Conservation (phyloP, 2,888 invertebrate species). For the Chrysomela aeneicollis region DNA sequence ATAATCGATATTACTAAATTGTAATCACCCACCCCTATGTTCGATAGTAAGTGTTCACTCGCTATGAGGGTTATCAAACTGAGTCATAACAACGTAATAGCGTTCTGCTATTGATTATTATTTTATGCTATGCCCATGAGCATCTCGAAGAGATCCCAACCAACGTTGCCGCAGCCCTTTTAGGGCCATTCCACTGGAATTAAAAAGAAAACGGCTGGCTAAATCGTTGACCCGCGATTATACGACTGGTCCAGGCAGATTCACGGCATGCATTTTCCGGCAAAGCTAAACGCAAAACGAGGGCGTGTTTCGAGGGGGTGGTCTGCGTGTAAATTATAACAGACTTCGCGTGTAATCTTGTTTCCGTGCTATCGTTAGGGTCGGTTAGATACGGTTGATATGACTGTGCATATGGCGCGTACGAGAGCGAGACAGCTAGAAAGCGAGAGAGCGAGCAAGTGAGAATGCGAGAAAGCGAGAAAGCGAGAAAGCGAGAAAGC, state of each 20-base stretch:
- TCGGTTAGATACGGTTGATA: not conserved
- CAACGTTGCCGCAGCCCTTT: not conserved
- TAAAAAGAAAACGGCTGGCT: constrained; percentile 26
- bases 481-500: too few species aligned
- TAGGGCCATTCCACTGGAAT: not conserved
- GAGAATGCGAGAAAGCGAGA: too few species aligned
- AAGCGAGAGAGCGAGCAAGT: too few species aligned
- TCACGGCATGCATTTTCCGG: constrained; percentile 26
- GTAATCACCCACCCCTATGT: too few species aligned
- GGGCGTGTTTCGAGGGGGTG: constrained; percentile 2
- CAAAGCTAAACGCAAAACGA: constrained; percentile 25
- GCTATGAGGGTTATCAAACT: too few species aligned
- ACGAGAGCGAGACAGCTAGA: too few species aligned
- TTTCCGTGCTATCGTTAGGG: not conserved
- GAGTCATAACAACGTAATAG: too few species aligned
- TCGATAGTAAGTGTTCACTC: too few species aligned
- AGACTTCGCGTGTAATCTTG: constrained; percentile 39
- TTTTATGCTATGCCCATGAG: not conserved
- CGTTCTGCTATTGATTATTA: too few species aligned
- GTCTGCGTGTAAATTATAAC: constrained; percentile 40
- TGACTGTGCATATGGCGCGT: too few species aligned
- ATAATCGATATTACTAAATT: too few species aligned
- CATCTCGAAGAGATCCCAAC: not conserved
- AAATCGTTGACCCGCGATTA: constrained; percentile 13
- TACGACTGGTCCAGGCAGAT: constrained; percentile 19